A percentile compares a stretch with the other conserved stretches of the same genome.
These are phyloP conservation scores for Drosophila atroscutellata DNA, from an alignment of 2,888 invertebrate genomes.

Conservation along the genomic window DNA sequence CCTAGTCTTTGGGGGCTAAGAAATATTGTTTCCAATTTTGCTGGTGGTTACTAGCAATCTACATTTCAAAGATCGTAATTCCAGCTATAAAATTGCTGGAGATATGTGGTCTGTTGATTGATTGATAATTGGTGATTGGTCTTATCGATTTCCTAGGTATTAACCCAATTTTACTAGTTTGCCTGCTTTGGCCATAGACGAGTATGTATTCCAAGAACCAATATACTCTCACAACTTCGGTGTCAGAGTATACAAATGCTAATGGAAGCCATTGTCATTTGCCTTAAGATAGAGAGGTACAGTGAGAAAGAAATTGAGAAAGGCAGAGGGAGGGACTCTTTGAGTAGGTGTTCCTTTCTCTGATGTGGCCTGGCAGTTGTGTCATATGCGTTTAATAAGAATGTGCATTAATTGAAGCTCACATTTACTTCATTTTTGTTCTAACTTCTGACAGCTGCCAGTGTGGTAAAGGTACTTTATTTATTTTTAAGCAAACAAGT, in stretches of 20 bases:
- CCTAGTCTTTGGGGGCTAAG: too few relatives aligned
- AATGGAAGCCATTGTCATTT: conserved; percentile 74
- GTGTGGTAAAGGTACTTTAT: conserved; percentile 58
- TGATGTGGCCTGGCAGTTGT: conserved; percentile 45
- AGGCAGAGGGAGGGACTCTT: neutral
- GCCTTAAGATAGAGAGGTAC: neutral
- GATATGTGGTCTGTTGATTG: neutral
- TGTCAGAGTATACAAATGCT: conserved; percentile 30
- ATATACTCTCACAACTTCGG: neutral
- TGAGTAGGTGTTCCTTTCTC: conserved; percentile 23
- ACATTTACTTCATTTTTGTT: conserved; percentile 9
- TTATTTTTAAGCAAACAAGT: conserved; percentile 35
- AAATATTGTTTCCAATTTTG: neutral
- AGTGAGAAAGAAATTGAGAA: neutral
- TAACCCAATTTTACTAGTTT: neutral
- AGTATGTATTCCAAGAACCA: neutral
- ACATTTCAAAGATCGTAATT: neutral
- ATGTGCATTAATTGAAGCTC: conserved; percentile 64
- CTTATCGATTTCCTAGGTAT: neutral
- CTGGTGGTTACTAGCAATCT: neutral
- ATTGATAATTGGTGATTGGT: too few relatives aligned
- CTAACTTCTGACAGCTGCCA: conserved; percentile 67
- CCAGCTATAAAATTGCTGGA: neutral
- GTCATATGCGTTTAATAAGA: conserved; percentile 63
- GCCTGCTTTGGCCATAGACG: neutral